These are phyloP conservation scores for Rhopalosiphum padi DNA, from an alignment of 1,140 invertebrate genomes.

Conservation along the genomic window DNA sequence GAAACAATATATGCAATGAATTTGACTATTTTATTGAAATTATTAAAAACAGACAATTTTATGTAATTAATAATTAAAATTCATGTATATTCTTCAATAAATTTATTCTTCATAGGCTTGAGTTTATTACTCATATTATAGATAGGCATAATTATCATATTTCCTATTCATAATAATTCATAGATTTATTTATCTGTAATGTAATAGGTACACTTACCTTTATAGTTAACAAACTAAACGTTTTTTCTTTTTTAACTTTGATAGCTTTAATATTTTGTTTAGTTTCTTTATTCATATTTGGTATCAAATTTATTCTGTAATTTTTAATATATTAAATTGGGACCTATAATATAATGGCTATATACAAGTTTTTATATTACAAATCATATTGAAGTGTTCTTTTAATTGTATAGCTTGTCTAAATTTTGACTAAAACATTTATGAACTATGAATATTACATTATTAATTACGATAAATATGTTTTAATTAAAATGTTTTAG, in stretches of 20 bases:
- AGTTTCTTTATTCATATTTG: background rate
- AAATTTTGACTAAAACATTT: background rate
- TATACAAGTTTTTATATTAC: background rate
- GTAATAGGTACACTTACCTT: background rate
- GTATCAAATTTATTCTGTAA: background rate
- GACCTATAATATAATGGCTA: background rate
- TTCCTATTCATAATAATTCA: background rate
- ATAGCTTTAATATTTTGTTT: background rate
- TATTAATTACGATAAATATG: background rate
- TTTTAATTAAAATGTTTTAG: conserved; percentile 15
- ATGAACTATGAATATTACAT: background rate
- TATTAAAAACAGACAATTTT: no score
- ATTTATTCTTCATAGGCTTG: no score
- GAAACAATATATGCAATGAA: no score
- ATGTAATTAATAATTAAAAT: background rate
- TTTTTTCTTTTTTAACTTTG: background rate
- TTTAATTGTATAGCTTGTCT: background rate
- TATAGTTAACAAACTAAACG: background rate
- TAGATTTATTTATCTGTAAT: background rate
- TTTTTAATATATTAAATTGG: background rate
- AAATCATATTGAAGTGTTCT: background rate
- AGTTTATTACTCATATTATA: no score
- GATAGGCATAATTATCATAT: background rate
- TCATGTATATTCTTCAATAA: no score
- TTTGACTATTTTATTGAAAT: no score